These are phyloP conservation scores for Phalacrocorax carbo DNA, from an alignment of 2,113 vertebrate genomes.

Conservation along the genomic window DNA sequence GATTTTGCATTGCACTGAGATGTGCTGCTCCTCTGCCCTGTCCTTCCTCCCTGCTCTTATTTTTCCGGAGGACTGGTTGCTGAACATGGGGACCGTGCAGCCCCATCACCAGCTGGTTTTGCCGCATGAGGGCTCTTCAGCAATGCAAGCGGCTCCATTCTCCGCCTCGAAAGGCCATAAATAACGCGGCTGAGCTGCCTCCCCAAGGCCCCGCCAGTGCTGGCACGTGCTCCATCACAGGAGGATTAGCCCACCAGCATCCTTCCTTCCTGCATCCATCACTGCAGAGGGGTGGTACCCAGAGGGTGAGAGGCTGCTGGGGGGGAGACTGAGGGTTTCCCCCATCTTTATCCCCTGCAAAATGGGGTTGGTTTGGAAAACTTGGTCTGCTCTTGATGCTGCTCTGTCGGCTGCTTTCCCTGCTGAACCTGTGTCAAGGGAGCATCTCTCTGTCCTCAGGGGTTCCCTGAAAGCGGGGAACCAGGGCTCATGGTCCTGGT, in stretches of 20 bases:
- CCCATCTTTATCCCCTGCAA: background rate
- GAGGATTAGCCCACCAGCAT: background rate
- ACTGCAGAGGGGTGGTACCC: accelerated
- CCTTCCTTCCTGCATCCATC: accelerated
- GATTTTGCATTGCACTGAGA: background rate
- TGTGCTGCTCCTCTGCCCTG: background rate
- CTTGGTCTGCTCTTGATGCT: background rate
- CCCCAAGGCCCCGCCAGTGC: accelerated
- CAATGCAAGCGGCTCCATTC: background rate
- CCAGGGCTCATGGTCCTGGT: background rate
- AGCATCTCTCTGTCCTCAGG: background rate
- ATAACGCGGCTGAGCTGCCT: background rate
- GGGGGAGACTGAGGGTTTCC: accelerated
- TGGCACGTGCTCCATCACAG: accelerated
- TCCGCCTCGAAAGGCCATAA: background rate
- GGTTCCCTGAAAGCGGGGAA: background rate
- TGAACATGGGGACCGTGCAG: background rate
- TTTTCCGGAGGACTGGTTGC: accelerated
- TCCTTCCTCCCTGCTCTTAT: background rate
- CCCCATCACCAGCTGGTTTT: accelerated
- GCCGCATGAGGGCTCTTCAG: background rate
- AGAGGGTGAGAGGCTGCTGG: accelerated
- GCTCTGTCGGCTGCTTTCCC: background rate
- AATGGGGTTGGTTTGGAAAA: background rate
- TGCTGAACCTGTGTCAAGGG: accelerated